Percentiles rank a stretch among this genome's conserved stretches.
Conservation (phyloP, 2,888 invertebrate genomes). For the Lampropteryx suffumata region DNA sequence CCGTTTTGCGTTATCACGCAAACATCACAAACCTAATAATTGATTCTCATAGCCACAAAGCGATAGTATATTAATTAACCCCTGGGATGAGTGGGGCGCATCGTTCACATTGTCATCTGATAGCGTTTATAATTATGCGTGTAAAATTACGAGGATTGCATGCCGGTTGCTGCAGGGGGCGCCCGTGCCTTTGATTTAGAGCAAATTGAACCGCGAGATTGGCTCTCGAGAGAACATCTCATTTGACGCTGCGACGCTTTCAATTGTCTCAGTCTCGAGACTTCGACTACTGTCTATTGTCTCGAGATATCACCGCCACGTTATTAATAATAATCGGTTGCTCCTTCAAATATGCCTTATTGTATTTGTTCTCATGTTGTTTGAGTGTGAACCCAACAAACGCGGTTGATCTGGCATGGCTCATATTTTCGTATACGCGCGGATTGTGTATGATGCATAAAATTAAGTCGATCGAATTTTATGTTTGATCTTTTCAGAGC, state of each 20-base stretch:
- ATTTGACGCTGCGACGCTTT: constrained; percentile 76
- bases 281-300: constrained; percentile 55
- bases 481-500: constrained; percentile 32
- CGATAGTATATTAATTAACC: constrained; percentile 44
- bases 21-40: constrained; percentile 41
- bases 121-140: constrained; percentile 56
- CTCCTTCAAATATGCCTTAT: constrained; percentile 40
- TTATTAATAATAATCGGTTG: constrained; percentile 48
- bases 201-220: constrained; percentile 77
- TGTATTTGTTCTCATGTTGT: constrained; percentile 40
- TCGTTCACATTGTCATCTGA: constrained; percentile 47
- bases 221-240: constrained; percentile 71
- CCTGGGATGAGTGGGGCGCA: constrained; percentile 42
- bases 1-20: constrained; percentile 23
- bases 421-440: constrained; percentile 2
- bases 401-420: constrained; percentile 23
- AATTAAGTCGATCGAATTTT: constrained; percentile 20
- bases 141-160: constrained; percentile 52
- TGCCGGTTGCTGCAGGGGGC: constrained; percentile 40
- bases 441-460: constrained; percentile 16
- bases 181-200: constrained; percentile 68
- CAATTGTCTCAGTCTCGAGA: constrained; percentile 70
- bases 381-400: constrained; percentile 27
- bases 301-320: constrained; percentile 47
- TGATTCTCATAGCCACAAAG: constrained; percentile 42